phyloP scores from a whole-genome alignment of 2,797 vertebrate genomes.

The Odontamblyopus rebecca region DNA sequence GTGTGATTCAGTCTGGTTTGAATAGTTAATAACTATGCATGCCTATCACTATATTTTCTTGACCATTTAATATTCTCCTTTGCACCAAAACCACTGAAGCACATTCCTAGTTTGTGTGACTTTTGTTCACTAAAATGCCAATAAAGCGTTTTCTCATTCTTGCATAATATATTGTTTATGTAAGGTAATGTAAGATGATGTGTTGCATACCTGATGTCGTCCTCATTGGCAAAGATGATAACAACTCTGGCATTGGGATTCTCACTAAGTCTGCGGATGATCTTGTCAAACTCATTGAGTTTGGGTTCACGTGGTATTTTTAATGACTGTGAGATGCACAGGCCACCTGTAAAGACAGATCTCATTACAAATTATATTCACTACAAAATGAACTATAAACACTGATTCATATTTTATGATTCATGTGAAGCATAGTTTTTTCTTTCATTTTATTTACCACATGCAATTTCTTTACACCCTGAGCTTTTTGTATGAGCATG shows the following conservation, averaged over 20 bases:
- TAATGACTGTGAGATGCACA: constrained; percentile 92
- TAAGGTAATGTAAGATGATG: no score
- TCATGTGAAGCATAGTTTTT: neutral
- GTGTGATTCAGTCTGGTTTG: neutral
- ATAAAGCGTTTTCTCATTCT: no score
- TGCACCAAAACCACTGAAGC: no score
- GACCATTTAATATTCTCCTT: no score
- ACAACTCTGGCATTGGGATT: constrained; percentile 89
- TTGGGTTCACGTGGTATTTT: constrained; percentile 94
- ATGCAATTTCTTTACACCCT: no score
- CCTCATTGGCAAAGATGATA: constrained; percentile 93
- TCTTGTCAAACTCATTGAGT: constrained; percentile 89
- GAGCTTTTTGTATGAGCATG: neutral
- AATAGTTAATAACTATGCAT: neutral
- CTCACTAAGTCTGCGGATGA: constrained; percentile 89
- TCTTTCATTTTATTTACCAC: neutral
- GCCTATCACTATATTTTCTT: no score
- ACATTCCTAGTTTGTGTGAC: no score
- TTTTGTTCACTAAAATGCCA: no score
- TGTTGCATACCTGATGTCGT: constrained; percentile 87
- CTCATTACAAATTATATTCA: neutral
- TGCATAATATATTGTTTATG: no score
- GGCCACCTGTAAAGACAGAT: constrained; percentile 75
- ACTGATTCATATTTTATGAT: neutral
- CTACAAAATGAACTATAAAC: neutral